Evolutionary conservation across 2,113 vertebrate genomes (phyloP), one percentile per base, ranked within the genome.

Genomic region (Onychostruthus taczanowskii): DNA sequence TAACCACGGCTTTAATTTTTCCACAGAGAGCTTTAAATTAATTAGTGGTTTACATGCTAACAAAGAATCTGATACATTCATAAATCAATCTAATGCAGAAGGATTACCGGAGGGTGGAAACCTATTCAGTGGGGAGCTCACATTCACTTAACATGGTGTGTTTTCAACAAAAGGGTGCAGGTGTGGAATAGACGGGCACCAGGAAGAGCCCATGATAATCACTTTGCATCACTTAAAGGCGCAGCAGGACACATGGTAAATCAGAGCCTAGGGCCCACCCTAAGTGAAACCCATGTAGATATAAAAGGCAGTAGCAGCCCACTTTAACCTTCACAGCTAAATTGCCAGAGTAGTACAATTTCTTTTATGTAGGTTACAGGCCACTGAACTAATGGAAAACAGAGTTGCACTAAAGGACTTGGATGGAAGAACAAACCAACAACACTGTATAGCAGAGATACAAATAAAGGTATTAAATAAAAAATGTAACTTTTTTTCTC

Each of bases 11-110:
- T 97, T 98, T 97, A 98, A 98, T 98, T 98, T 97, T 98, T 98
- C 98, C 98, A 97, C 96, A 93, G 97, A 98, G 98, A 97, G 97
- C 97, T 98, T 98, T 98, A 99, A 99, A 99, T 99, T 98, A 99
- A 99, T 99, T 98, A 99, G 96, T 96, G 97, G 94, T 97, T 98
- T 97, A 97, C 95, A 98, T 96, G 95, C 96, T 97, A 98, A 98
- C 97, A 98, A 98, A 98, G 98, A 98, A 96, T 91, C 90, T 97
- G 97, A 97, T 98, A 97, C 92, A 97, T 97, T 95, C 98, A 98
- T 98, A 98, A 98, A 98, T 98, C 98, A 98, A 97, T 97, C 95
- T 87, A 58, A 96, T 84, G 96, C 84, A 95, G 95, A 95, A 98
- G 94, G 95, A 97, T 97, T 97, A 97, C 81, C 66, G 35, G 95